A percentile compares a stretch with the other conserved stretches of the same genome.
Evolutionary conservation across 2,113 vertebrate species (phyloP).

Genomic region (Rhineura floridana): DNA sequence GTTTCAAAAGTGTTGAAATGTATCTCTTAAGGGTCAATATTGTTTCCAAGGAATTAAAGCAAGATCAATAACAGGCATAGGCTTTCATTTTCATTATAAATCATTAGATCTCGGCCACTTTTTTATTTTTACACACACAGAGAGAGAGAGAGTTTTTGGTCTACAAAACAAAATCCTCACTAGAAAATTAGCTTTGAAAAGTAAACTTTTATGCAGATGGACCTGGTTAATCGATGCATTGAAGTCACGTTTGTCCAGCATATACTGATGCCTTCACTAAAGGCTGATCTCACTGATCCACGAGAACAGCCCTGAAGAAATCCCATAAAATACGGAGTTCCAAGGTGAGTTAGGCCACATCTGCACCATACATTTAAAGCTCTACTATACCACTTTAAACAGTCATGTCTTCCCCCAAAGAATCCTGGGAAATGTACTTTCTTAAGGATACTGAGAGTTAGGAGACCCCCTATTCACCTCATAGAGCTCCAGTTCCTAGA

Average conservation of each 20-base stretch:
- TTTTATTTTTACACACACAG: not conserved
- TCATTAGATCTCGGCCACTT: conserved; percentile 68
- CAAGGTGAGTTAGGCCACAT: not conserved
- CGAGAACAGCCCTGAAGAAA: not conserved
- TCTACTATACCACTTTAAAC: no score
- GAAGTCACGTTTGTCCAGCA: conserved; percentile 2
- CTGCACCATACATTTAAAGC: no score
- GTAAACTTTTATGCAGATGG: conserved; percentile 38
- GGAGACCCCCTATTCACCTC: no score
- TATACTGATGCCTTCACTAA: not conserved
- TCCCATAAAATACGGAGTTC: not conserved
- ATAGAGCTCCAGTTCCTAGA: no score
- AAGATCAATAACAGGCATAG: conserved; percentile 75
- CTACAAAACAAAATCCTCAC: conserved; percentile 49
- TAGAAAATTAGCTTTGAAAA: conserved; percentile 58
- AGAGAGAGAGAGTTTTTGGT: conserved; percentile 47
- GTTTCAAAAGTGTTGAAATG: conserved; percentile 61
- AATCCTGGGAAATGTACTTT: no score
- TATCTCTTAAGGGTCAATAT: conserved; percentile 76
- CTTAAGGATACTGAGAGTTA: no score
- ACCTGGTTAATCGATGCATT: not conserved
- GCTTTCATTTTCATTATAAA: conserved; percentile 74
- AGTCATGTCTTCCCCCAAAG: no score
- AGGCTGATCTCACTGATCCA: not conserved
- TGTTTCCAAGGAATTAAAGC: conserved; percentile 79